Percentiles rank a stretch among this genome's conserved stretches.
phyloP scores from a whole-genome alignment of 1,140 invertebrate species.

The Panagrolaimus sp. region DNA sequence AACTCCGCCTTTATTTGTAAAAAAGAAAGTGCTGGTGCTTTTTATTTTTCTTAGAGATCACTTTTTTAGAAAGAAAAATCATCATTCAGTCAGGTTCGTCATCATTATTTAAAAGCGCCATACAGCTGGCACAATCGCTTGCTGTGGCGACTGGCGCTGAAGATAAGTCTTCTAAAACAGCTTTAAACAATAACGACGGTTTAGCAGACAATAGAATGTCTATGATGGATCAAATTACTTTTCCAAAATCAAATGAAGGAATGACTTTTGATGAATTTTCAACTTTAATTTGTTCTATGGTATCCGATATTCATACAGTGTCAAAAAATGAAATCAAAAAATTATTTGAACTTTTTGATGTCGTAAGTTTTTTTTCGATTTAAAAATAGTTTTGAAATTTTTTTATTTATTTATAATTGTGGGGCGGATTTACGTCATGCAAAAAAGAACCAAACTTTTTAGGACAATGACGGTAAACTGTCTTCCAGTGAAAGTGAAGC shows the following conservation, averaged over 20 bases:
- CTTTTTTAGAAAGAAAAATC: not conserved
- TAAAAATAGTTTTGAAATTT: not conserved
- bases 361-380: not conserved
- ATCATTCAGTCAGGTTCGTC: conserved; percentile 9
- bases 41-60: too few species aligned
- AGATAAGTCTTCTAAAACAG: too few species aligned
- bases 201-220: not conserved
- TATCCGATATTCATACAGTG: conserved; percentile 1
- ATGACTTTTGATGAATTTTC: not conserved
- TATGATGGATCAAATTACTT: not conserved
- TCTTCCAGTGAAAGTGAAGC: conserved; percentile 14
- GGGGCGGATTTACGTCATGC: not conserved
- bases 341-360: conserved; percentile 7
- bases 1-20: too few species aligned
- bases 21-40: too few species aligned
- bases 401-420: not conserved
- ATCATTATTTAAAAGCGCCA: conserved; percentile 8
- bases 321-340: not conserved
- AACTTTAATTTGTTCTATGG: not conserved
- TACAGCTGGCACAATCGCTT: conserved; percentile 5
- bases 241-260: not conserved
- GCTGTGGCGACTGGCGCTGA: not conserved
- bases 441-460: conserved; percentile 16
- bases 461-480: conserved; percentile 30
- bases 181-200: too few species aligned